Conservation (phyloP, 2,797 vertebrate species). For the Coracias cyanogaster region DNA sequence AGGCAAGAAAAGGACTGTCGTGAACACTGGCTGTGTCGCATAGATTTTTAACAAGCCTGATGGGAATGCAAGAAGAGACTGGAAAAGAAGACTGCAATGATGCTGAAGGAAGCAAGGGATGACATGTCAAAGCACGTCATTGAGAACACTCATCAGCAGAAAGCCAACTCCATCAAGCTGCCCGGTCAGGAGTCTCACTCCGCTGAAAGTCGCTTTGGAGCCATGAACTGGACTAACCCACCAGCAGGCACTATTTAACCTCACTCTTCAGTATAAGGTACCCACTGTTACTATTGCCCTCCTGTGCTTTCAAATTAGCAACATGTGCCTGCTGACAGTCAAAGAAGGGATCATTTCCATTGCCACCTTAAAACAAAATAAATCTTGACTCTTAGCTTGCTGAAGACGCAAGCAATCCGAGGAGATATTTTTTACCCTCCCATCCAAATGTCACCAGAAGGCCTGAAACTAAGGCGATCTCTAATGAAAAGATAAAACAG, state of each 20-base stretch:
- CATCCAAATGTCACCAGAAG: neutral
- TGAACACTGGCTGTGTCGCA: fast-evolving
- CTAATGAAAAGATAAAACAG: neutral
- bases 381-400: neutral
- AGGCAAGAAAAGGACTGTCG: neutral
- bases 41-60: neutral
- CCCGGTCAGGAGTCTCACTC: neutral
- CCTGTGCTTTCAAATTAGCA: neutral
- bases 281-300: neutral
- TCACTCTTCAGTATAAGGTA: neutral
- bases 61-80: neutral
- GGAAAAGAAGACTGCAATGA: neutral
- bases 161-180: neutral
- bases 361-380: neutral
- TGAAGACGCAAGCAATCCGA: neutral
- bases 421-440: neutral
- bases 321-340: fast-evolving
- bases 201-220: neutral
- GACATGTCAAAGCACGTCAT: neutral
- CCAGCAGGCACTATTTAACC: neutral
- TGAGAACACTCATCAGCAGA: neutral
- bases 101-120: neutral
- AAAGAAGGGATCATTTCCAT: neutral
- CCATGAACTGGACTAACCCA: neutral
- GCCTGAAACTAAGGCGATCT: neutral